A percentile compares a stretch with the other conserved stretches of the same genome.
phyloP scores from a whole-genome alignment of 2,113 vertebrate species.

The Archilochus colubris region DNA sequence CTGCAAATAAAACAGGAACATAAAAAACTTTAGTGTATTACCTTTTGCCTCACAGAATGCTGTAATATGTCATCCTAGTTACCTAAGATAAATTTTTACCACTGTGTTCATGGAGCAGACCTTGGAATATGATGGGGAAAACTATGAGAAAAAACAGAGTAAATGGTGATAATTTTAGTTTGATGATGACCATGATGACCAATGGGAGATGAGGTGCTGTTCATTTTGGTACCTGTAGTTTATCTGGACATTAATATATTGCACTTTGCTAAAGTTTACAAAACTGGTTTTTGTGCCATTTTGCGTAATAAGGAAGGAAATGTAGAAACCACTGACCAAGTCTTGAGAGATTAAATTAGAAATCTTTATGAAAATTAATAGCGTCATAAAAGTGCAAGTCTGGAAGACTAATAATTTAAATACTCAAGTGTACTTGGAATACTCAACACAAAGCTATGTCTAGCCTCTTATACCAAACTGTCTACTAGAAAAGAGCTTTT shows the following conservation, averaged over 20 bases:
- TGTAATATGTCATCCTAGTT: background rate
- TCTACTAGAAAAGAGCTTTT: background rate
- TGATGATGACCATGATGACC: background rate
- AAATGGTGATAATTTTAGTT: background rate
- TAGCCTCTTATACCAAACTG: background rate
- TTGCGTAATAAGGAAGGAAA: background rate
- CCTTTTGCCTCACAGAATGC: background rate
- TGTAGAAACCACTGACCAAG: background rate
- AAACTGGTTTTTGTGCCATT: background rate
- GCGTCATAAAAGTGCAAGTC: background rate
- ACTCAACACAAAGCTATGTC: background rate
- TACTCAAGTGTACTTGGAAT: background rate
- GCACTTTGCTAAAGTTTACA: background rate
- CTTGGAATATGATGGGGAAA: background rate
- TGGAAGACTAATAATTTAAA: background rate
- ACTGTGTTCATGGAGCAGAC: background rate
- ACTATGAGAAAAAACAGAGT: background rate
- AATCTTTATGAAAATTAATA: background rate
- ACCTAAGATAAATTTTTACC: background rate
- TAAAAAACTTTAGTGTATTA: background rate
- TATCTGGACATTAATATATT: background rate
- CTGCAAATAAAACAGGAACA: background rate
- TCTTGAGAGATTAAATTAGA: background rate
- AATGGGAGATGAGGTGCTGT: background rate
- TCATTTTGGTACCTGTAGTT: background rate